A percentile compares a stretch with the other conserved stretches of the same genome.
phyloP scores from a whole-genome alignment of 2,888 invertebrate genomes.

The Drosophila quinaria region DNA sequence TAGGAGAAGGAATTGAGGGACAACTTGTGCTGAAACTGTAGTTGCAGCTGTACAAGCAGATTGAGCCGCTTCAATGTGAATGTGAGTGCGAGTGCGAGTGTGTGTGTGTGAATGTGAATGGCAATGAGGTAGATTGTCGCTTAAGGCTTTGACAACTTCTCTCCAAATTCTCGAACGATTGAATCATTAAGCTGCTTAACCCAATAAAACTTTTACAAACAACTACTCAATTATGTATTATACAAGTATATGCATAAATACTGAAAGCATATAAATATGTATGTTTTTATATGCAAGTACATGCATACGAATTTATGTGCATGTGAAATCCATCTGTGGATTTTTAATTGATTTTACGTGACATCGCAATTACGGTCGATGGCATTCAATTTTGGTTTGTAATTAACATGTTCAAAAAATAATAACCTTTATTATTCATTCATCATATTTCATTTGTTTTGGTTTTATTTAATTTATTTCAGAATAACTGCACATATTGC shows the following conservation, averaged over 20 bases:
- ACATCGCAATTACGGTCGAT: slow-evolving; percentile 41
- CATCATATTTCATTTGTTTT: slow-evolving; percentile 43
- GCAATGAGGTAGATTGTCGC: slow-evolving; percentile 33
- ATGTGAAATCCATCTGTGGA: slow-evolving; percentile 39
- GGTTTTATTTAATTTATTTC: slow-evolving; percentile 37
- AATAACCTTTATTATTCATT: slow-evolving; percentile 49
- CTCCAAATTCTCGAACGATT: slow-evolving; percentile 51
- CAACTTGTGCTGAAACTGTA: slow-evolving; percentile 1
- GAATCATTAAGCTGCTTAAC: slow-evolving; percentile 63
- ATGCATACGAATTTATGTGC: not conserved
- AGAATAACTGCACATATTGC: not conserved
- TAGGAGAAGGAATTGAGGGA: not conserved
- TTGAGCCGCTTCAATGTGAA: slow-evolving; percentile 6
- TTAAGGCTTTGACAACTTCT: slow-evolving; percentile 62
- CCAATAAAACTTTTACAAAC: slow-evolving; percentile 48
- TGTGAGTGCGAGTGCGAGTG: slow-evolving; percentile 1
- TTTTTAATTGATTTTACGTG: slow-evolving; percentile 56
- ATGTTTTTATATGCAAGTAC: not conserved
- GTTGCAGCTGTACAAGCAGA: not conserved
- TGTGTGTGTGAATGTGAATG: slow-evolving; percentile 2
- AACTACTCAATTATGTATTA: slow-evolving; percentile 42
- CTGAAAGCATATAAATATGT: not conserved
- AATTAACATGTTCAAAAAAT: slow-evolving; percentile 41
- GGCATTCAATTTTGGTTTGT: slow-evolving; percentile 37
- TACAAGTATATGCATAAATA: slow-evolving; percentile 5